Evolutionary conservation across 2,888 invertebrate species (phyloP), one percentile per base, ranked within the genome.

Genomic region (Bembecia ichneumoniformis): DNA sequence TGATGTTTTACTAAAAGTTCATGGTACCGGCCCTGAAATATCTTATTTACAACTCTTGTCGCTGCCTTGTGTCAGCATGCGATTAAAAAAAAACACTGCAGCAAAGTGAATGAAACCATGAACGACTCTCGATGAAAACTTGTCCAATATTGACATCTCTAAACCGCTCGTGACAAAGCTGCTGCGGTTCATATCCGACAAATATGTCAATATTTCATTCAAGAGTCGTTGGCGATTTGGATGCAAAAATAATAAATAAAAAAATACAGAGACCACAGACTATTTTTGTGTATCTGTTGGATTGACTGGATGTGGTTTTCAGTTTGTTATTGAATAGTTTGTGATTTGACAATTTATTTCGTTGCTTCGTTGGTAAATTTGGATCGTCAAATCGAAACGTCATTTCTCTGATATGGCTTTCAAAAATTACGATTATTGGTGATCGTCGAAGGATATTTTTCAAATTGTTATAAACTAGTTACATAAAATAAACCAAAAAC

Each of bases 181-280:
- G 34, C 20, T 55, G 63, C 56, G 74, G 72, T 63, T 58, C 55
- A 60, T 57, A 62, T 64, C 69, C 64, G 66, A 78, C 77, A 71
- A 75, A 77, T 52, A 49, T 62, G 65, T 62, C 64, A 52, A 63
- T 59, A 49, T 50, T 46, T 45, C 44, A 52, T 55, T 52, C 17
- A 16, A 16, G 44, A 44, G 17, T 10, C 4, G 44, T 44, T 17
- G 11, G 17, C 14, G 14, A 40, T 40, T 40, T 40, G 11, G 3
- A 47, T 35, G 16, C 1, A 54, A 50, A 58, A 59, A 59, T 55
- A 55, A 59, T 60, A 61, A 55, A 59, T 60, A 61, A 61, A 55
- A 60, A 44, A 53, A 58, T 68, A 64, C 28, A 28, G 9, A 60
- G 34, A 58, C 63, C 63, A 55, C 62, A 58, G 52, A 50, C 51